phyloP scores from a whole-genome alignment of 1,140 invertebrate species.

The Heliconius melpomene region DNA sequence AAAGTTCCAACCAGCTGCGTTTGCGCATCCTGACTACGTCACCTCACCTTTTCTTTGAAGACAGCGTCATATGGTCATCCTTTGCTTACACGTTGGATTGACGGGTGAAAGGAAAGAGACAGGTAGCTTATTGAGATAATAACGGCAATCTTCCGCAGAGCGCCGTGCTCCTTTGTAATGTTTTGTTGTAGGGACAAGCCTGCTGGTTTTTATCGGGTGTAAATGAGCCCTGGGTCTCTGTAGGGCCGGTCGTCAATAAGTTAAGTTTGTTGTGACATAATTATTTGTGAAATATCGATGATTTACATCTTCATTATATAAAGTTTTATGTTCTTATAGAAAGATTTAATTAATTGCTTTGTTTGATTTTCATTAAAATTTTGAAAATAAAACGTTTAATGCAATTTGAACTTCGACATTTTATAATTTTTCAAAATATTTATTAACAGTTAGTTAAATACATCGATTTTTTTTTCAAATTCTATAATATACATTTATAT shows the following conservation, averaged over 20 bases:
- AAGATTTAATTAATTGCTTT: no score
- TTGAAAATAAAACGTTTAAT: no score
- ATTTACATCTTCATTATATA: no score
- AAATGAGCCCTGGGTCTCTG: constrained; percentile 43
- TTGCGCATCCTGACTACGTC: constrained; percentile 75
- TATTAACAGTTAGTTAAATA: no score
- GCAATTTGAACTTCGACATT: no score
- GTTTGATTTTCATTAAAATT: no score
- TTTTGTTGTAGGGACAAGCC: constrained; percentile 60
- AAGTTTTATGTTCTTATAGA: no score
- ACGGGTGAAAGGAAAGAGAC: constrained; percentile 52
- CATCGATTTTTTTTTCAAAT: no score
- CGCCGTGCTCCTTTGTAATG: constrained; percentile 62
- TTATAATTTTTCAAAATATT: no score
- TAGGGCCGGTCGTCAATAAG: constrained; percentile 58
- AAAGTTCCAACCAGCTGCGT: constrained; percentile 79
- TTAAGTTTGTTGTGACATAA: constrained; percentile 65
- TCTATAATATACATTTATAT: neutral
- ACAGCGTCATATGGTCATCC: constrained; percentile 54
- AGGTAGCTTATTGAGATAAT: constrained; percentile 57
- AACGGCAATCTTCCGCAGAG: constrained; percentile 74
- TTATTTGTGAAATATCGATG: constrained; percentile 20
- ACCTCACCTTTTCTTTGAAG: constrained; percentile 69
- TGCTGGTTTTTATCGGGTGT: constrained; percentile 63
- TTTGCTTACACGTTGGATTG: constrained; percentile 44